Percentiles rank a stretch among this genome's conserved stretches.
These are phyloP conservation scores for Stomatorhinus walkeri DNA, from an alignment of 2,797 vertebrate genomes.

Conservation along the genomic window DNA sequence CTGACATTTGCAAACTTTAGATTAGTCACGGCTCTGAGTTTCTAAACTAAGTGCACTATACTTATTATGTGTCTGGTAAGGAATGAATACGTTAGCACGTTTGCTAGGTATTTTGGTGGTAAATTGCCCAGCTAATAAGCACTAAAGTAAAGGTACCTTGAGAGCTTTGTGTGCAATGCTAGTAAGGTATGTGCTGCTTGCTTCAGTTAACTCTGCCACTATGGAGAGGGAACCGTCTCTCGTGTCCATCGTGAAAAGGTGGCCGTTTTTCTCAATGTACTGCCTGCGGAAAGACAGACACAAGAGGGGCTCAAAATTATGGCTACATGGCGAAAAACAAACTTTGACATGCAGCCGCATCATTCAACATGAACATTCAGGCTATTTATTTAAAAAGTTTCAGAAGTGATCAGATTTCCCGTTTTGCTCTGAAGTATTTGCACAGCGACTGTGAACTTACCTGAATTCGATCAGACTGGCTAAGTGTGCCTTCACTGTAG, in stretches of 20 bases:
- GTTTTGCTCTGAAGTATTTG: neutral
- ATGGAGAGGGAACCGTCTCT: slow-evolving; percentile 32
- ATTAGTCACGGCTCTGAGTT: neutral
- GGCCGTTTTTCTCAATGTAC: slow-evolving; percentile 42
- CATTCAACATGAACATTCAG: neutral
- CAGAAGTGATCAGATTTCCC: neutral
- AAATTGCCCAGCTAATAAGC: neutral
- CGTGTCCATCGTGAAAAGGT: slow-evolving; percentile 34
- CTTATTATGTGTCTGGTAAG: neutral
- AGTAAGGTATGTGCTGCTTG: slow-evolving; percentile 56
- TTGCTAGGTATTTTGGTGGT: neutral
- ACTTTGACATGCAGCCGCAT: neutral
- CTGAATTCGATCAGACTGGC: slow-evolving; percentile 73
- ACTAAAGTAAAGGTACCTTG: slow-evolving; percentile 47
- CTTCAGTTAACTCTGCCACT: slow-evolving; percentile 57
- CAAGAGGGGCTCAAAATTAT: too few species aligned
- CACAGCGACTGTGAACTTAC: slow-evolving; percentile 51
- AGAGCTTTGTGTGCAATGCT: slow-evolving; percentile 54
- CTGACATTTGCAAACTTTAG: neutral
- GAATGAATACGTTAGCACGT: neutral
- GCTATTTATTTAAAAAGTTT: neutral
- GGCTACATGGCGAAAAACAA: neutral
- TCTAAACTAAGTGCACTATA: neutral
- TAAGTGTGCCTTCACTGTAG: slow-evolving; percentile 69
- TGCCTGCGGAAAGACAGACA: slow-evolving; percentile 48